phyloP scores from a whole-genome alignment of 2,113 vertebrate species.

The Excalfactoria chinensis region DNA sequence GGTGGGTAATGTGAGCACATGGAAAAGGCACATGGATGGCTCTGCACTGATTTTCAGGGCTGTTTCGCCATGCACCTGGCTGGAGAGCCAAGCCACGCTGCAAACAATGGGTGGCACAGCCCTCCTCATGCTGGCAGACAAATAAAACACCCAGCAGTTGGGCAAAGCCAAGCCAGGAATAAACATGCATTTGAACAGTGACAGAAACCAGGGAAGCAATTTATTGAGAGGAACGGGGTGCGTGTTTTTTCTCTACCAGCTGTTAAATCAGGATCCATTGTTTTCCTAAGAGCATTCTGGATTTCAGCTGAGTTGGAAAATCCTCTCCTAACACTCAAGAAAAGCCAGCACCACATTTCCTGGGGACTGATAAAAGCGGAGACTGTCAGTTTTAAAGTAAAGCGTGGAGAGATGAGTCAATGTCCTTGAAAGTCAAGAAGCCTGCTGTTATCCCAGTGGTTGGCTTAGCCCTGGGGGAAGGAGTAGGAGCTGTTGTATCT shows the following conservation, averaged over 20 bases:
- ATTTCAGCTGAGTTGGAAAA: neutral
- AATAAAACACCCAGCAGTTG: neutral
- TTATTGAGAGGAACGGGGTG: neutral
- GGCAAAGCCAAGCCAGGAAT: neutral
- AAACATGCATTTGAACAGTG: neutral
- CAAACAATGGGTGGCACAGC: neutral
- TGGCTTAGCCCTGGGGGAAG: neutral
- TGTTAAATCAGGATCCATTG: neutral
- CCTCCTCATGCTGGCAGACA: neutral
- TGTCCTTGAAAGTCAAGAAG: neutral
- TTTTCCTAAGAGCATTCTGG: neutral
- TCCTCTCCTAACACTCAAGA: neutral
- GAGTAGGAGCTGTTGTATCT: neutral
- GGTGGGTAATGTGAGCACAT: neutral
- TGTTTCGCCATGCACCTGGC: neutral
- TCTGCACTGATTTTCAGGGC: neutral
- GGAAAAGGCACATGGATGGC: neutral
- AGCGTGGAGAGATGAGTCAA: neutral
- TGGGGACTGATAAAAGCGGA: neutral
- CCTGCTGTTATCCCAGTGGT: neutral
- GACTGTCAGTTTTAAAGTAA: neutral
- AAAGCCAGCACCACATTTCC: neutral
- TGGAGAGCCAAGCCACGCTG: accelerated
- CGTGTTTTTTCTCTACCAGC: neutral
- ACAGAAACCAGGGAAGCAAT: neutral